A percentile compares a stretch with the other conserved stretches of the same genome.
Conservation (phyloP, 2,797 vertebrate genomes). For the Ambastaia sidthimunki region DNA sequence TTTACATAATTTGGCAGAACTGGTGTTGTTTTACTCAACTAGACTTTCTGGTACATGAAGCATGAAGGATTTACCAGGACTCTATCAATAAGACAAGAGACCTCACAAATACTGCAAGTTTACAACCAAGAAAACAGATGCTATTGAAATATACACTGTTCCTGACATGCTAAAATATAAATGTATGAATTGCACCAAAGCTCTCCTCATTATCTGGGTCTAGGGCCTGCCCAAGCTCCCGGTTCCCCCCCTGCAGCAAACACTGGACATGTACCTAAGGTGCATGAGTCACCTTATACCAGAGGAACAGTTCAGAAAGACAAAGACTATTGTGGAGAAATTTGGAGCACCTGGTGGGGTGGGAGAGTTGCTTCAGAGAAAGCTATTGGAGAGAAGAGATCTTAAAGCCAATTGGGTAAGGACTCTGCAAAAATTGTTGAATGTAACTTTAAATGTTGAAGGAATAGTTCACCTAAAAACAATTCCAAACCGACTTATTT, state of each 20-base stretch:
- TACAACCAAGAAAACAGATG: not conserved
- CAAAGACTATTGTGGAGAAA: slow-evolving; percentile 77
- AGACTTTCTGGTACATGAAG: slow-evolving; percentile 24
- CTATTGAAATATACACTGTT: slow-evolving; percentile 8
- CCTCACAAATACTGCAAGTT: slow-evolving; percentile 10
- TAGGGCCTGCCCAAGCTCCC: slow-evolving; percentile 90
- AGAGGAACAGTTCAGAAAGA: slow-evolving; percentile 86
- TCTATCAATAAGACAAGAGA: slow-evolving; percentile 20
- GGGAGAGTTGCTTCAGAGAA: slow-evolving; percentile 89
- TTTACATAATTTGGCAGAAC: not conserved
- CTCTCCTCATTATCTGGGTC: not conserved
- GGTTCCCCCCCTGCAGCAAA: slow-evolving; percentile 86
- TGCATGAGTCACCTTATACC: slow-evolving; percentile 88
- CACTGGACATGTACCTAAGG: slow-evolving; percentile 85
- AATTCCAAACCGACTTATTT: too few species aligned
- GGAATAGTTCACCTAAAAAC: too few species aligned
- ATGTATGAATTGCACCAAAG: slow-evolving; percentile 8
- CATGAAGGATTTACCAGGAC: slow-evolving; percentile 42
- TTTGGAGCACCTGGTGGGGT: slow-evolving; percentile 85
- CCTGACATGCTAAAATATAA: slow-evolving; percentile 17
- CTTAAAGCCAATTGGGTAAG: slow-evolving; percentile 90
- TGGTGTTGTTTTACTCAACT: not conserved
- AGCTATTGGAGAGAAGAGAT: slow-evolving; percentile 83
- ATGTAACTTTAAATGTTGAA: not conserved
- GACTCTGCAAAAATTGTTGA: not conserved